phyloP scores from a whole-genome alignment of 23 tunicate genomes.

The Corella eumyota region DNA sequence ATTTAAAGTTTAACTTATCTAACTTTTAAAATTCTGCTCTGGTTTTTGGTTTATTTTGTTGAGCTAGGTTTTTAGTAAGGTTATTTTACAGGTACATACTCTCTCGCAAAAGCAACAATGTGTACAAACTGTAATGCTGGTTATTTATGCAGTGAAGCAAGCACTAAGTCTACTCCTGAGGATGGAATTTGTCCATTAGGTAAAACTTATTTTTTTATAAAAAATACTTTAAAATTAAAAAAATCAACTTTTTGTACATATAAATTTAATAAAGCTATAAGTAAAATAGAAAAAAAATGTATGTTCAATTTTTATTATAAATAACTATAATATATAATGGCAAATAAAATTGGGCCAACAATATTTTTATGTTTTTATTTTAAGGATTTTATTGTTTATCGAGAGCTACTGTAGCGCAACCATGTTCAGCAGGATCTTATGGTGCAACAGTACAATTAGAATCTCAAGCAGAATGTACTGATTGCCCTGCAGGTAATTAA shows the following conservation, averaged over 20 bases:
- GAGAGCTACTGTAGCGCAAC: constrained; percentile 21
- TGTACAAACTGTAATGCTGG: constrained; percentile 65
- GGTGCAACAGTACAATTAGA: constrained; percentile 21
- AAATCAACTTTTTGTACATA: neutral
- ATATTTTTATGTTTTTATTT: too few species aligned
- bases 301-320: too few species aligned
- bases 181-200: constrained; percentile 67
- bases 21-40: too few species aligned
- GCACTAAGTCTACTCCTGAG: constrained; percentile 33
- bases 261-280: too few species aligned
- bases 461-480: constrained; percentile 33
- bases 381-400: constrained; percentile 54
- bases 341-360: too few species aligned
- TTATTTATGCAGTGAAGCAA: constrained; percentile 47
- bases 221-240: neutral
- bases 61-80: too few species aligned
- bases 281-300: too few species aligned
- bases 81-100: constrained; percentile 48
- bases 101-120: constrained; percentile 12
- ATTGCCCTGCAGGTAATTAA: constrained; percentile 66
- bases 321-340: too few species aligned
- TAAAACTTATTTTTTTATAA: constrained; percentile 1
- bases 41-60: too few species aligned
- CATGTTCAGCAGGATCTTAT: constrained; percentile 78
- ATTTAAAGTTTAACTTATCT: too few species aligned